Conservation (phyloP, 2,113 vertebrate species). For the Microtus oregoni region DNA sequence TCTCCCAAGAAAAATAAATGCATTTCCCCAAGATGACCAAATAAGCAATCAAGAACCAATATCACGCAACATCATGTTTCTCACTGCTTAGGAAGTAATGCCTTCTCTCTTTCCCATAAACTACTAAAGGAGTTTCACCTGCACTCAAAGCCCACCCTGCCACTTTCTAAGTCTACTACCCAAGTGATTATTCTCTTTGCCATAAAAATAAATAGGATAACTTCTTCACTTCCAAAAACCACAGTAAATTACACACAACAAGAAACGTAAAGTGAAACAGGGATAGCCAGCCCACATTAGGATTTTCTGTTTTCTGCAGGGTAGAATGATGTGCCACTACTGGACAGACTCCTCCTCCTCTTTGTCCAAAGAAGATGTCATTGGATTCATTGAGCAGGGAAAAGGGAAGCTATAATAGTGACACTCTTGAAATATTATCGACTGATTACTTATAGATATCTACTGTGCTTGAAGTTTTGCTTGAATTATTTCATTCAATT, state of each 20-base stretch:
- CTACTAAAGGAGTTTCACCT: not conserved
- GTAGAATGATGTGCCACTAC: not conserved
- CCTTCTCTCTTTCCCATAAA: not conserved
- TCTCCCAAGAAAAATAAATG: not conserved
- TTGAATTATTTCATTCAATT: conserved; percentile 25
- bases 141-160: not conserved
- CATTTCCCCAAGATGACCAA: not conserved
- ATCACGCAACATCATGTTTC: not conserved
- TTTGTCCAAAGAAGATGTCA: not conserved
- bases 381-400: not conserved
- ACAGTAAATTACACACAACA: not conserved
- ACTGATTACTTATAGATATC: not conserved
- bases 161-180: not conserved
- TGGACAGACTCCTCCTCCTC: not conserved
- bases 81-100: not conserved
- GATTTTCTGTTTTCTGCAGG: not conserved
- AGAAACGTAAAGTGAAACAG: not conserved
- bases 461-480: not conserved
- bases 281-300: not conserved
- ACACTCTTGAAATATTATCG: not conserved
- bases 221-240: not conserved
- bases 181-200: not conserved
- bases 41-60: not conserved
- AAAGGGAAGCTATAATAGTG: not conserved
- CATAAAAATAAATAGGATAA: not conserved